Base-by-base conservation (phyloP, 30 jellyfish, hydroid and myxozoan species). In the Hydractinia symbiolongicarpus region DNA sequence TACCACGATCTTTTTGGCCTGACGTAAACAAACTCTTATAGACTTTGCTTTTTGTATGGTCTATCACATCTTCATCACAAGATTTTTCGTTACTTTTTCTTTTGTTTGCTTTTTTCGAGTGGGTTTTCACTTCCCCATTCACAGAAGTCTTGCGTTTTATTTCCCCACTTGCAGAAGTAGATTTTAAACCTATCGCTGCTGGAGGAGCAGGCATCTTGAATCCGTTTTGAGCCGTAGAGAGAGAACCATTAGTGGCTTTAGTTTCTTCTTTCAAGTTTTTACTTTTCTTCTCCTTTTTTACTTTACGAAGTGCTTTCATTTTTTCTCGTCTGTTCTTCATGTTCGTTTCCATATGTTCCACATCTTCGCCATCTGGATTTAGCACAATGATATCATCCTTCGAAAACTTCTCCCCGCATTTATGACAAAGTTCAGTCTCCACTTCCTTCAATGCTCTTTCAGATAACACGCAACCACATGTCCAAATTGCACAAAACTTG, bases 401-500 rank as follows among this genome's bases (percentile, higher is more conserved):
- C 51, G 54, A 57, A 79, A 85, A 88, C 53, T 86, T 20, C 55
- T 74, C 76, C 5, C 96, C 97, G 77, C 99, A 95, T 53, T 85
- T 87, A 77, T 89, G 97, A 67, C 99, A 95, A 13, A 75, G 81
- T 11, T 76, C 88, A 61, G 97, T 50, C 58, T 92, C 94, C 4
- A 95, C 96, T 57, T 95, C 99, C 68, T 95, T 89, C 82, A 88
- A 30, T n/a, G 99, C 99, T 77, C 98, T 66, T 56, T 89, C 95
- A 1, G 99, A 95, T 55, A 95, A 19, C n/a, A 95, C 99, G 81
- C 99, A 95, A 4, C 99, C 99, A 83, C 99, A 95, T 21, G 84
- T 89, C 97, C 99, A 84, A 6, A 95, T 54, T 30, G 76, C 67
- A 66, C 96, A 89, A 68, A 95, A 95, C 78, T 88, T 78, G 78